phyloP scores from a whole-genome alignment of 1,140 invertebrate genomes.

The Caenorhabditis briggsae region DNA sequence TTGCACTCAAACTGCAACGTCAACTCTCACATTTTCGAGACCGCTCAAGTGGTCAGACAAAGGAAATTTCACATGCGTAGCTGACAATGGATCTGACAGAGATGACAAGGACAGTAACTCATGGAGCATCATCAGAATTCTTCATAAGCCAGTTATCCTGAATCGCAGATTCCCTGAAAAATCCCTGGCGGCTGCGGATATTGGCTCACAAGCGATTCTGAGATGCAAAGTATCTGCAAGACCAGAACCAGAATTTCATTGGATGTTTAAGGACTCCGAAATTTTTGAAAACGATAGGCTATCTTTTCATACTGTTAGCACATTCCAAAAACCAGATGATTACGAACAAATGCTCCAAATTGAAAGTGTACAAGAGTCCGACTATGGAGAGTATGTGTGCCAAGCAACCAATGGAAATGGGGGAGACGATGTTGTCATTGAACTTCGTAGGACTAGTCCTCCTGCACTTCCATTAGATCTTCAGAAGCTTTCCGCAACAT shows the following conservation, averaged over 20 bases:
- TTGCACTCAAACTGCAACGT: conserved; percentile 53
- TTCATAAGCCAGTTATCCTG: conserved; percentile 59
- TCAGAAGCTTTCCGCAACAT: conserved; percentile 53
- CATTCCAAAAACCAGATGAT: conserved; percentile 48
- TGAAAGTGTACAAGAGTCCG: conserved; percentile 41
- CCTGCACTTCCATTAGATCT: conserved; percentile 54
- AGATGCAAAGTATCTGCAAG: conserved; percentile 58
- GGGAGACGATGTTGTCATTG: conserved; percentile 59
- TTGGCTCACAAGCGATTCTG: conserved; percentile 55
- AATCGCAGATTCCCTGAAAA: conserved; percentile 62
- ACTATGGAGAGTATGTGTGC: conserved; percentile 62
- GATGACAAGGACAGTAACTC: conserved; percentile 27
- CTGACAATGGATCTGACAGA: conserved; percentile 20
- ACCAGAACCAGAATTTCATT: conserved; percentile 58
- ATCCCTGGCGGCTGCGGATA: conserved; percentile 55
- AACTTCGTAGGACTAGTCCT: conserved; percentile 52
- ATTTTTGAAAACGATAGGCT: conserved; percentile 51
- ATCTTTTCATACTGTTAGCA: conserved; percentile 36
- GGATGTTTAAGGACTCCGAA: conserved; percentile 52
- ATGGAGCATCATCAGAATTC: conserved; percentile 55
- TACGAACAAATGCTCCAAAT: conserved; percentile 58
- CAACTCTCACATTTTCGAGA: conserved; percentile 26
- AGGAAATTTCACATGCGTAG: conserved; percentile 53
- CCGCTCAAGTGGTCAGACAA: conserved; percentile 60
- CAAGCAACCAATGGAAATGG: conserved; percentile 63